phyloP scores from a whole-genome alignment of 2,888 invertebrate genomes.

The Leucophenga montana region DNA sequence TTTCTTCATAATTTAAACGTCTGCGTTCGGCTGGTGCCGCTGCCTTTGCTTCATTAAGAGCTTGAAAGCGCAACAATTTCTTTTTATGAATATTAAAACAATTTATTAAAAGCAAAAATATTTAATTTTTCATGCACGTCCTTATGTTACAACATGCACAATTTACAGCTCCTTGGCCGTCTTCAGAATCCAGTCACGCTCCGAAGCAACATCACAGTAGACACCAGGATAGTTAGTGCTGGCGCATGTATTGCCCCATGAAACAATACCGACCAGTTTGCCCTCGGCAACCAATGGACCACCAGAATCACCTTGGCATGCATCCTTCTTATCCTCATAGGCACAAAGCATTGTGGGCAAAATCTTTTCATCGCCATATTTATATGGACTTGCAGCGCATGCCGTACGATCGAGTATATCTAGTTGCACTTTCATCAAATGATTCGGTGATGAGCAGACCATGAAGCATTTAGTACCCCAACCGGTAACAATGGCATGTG shows the following conservation, averaged over 20 bases:
- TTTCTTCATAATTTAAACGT: background rate
- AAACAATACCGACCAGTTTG: conserved; percentile 68
- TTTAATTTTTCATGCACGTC: conserved; percentile 7
- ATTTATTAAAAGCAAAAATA: conserved; percentile 22
- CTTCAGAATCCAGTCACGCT: conserved; percentile 53
- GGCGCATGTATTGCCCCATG: conserved; percentile 71
- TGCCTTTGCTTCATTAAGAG: conserved; percentile 17
- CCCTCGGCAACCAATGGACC: conserved; percentile 66
- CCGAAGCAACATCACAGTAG: conserved; percentile 60
- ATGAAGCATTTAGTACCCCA: conserved; percentile 69
- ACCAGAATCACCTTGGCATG: conserved; percentile 72
- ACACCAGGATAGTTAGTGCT: conserved; percentile 65
- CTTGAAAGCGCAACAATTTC: conserved; percentile 14
- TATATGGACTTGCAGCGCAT: conserved; percentile 36
- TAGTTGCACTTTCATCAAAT: conserved; percentile 51
- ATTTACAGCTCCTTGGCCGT: conserved; percentile 23
- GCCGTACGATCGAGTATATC: conserved; percentile 42
- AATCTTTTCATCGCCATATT: conserved; percentile 52
- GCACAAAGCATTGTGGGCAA: conserved; percentile 70
- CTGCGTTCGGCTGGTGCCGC: too few species aligned
- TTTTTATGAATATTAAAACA: conserved; percentile 27
- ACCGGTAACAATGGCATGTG: conserved; percentile 65
- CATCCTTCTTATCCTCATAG: conserved; percentile 58
- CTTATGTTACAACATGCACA: background rate
- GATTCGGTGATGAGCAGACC: conserved; percentile 39